Conservation (phyloP, 2,888 invertebrate species). For the Zootermopsis nevadensis region DNA sequence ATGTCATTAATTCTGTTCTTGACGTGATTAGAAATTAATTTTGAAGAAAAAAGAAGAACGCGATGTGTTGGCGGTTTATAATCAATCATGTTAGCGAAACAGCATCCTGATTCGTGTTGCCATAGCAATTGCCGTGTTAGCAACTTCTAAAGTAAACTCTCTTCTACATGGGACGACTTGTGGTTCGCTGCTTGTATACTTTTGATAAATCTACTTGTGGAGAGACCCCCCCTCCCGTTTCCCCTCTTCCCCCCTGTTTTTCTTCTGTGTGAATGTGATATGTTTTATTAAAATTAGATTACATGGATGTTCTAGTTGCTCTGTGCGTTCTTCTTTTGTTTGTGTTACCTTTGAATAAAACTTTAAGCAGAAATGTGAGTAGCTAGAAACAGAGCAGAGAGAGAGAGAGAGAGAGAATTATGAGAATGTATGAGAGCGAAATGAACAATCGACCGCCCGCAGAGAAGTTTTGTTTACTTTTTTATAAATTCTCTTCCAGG, state of each 20-base stretch:
- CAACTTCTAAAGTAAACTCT: background rate
- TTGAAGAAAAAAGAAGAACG: background rate
- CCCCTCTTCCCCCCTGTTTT: slow-evolving; percentile 38
- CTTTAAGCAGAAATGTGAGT: background rate
- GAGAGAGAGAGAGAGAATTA: background rate
- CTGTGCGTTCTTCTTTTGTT: slow-evolving; percentile 17
- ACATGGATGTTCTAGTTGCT: background rate
- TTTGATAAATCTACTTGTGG: slow-evolving; percentile 39
- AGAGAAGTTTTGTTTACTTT: too few relatives aligned
- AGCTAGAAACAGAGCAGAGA: background rate
- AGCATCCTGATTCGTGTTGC: background rate
- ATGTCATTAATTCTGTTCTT: background rate
- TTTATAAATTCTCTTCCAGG: too few relatives aligned
- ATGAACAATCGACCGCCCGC: too few relatives aligned
- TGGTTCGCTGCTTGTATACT: slow-evolving; percentile 32
- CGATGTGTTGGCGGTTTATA: background rate
- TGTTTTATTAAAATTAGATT: slow-evolving; percentile 39
- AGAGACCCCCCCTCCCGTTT: too few relatives aligned
- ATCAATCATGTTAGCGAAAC: background rate
- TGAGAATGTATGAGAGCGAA: background rate
- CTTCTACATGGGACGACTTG: background rate
- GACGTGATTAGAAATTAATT: background rate
- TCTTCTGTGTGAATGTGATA: slow-evolving; percentile 38
- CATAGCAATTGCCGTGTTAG: background rate
- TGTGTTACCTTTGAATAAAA: background rate